Evolutionary conservation across 1,140 invertebrate species (phyloP).

Genomic region (Drosophila hydei): DNA sequence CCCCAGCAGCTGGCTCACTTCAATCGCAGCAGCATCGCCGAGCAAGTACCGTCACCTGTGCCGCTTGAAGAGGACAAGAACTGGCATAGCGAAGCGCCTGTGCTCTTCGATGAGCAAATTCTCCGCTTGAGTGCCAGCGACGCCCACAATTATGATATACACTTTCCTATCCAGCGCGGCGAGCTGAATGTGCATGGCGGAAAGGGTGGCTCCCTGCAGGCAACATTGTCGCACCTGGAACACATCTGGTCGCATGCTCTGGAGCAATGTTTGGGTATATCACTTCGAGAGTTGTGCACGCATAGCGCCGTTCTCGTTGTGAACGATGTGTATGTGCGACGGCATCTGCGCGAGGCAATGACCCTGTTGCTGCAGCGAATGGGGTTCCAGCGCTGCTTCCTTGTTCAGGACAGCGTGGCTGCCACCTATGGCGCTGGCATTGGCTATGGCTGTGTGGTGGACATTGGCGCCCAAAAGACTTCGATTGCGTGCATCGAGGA

Average conservation of each 20-base stretch:
- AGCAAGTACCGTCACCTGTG: constrained; percentile 84
- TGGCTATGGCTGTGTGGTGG: constrained; percentile 96
- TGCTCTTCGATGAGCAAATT: constrained; percentile 67
- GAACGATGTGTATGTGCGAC: constrained; percentile 95
- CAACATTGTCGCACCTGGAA: constrained; percentile 93
- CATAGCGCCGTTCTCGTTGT: constrained; percentile 95
- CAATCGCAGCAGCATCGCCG: constrained; percentile 90
- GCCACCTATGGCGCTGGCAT: constrained; percentile 97
- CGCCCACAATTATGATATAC: constrained; percentile 90
- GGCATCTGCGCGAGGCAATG: constrained; percentile 93
- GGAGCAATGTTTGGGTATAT: constrained; percentile 88
- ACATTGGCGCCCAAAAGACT: constrained; percentile 97
- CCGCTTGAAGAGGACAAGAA: constrained; percentile 15
- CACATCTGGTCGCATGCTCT: constrained; percentile 94
- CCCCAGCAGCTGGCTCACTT: constrained; percentile 94
- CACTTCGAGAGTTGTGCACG: constrained; percentile 89
- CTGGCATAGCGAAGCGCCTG: constrained; percentile 25
- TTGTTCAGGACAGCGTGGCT: constrained; percentile 94
- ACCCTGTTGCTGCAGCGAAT: constrained; percentile 92
- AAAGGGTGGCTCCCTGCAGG: constrained; percentile 92
- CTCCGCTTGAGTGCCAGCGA: constrained; percentile 89
- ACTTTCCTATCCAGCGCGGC: constrained; percentile 94
- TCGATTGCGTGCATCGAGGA: constrained; percentile 98
- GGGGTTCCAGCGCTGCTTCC: constrained; percentile 95
- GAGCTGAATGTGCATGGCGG: constrained; percentile 93